Conservation (phyloP, 2,888 invertebrate genomes). For the Caenorhabditis sulstoni region DNA sequence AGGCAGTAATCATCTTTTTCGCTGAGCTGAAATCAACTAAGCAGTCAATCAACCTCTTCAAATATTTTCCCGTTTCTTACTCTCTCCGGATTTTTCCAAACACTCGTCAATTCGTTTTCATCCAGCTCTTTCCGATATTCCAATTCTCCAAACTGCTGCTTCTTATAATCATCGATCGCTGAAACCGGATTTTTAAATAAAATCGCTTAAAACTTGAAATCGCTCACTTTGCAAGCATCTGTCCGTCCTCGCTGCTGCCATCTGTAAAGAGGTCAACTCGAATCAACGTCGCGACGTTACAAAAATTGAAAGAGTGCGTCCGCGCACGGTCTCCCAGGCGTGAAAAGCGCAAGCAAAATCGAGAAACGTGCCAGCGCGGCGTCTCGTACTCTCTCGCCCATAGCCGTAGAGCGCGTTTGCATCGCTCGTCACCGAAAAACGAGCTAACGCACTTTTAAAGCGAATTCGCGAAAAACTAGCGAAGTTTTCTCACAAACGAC, state of each 20-base stretch:
- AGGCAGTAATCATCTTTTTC: not conserved
- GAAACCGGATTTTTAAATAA: not conserved
- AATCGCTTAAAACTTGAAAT: not conserved
- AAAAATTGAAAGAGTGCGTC: no score
- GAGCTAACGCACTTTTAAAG: no score
- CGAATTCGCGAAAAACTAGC: no score
- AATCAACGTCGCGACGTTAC: no score
- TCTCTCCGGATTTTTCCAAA: constrained; percentile 38
- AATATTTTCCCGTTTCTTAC: constrained; percentile 1
- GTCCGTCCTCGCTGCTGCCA: not conserved
- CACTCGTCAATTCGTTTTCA: not conserved
- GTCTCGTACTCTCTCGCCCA: no score
- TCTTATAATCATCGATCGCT: constrained; percentile 8
- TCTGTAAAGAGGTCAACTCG: not conserved
- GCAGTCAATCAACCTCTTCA: not conserved
- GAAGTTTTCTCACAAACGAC: no score
- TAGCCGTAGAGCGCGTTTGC: no score
- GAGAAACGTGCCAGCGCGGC: no score
- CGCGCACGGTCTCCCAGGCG: no score
- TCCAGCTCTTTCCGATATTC: not conserved
- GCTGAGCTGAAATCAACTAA: not conserved
- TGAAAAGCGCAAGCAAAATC: no score
- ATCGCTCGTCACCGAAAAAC: no score
- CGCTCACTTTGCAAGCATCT: constrained; percentile 14
- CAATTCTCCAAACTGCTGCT: not conserved